Evolutionary conservation across 2,797 vertebrate species (phyloP).

Genomic region (Onychomys arenicola): DNA sequence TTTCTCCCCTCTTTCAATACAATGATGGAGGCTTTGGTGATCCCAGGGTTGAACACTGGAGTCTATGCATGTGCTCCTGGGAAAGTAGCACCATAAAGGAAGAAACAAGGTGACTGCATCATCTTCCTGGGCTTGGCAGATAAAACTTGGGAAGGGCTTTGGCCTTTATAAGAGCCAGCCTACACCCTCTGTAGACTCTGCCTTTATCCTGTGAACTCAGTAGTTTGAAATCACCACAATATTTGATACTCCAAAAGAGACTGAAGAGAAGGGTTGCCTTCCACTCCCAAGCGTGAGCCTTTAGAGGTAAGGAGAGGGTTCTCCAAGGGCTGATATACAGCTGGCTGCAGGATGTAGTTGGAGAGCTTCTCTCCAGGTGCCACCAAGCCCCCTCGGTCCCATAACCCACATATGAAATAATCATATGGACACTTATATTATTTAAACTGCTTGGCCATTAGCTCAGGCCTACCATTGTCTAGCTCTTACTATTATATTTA

Average conservation of each 20-base stretch:
- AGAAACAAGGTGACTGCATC: neutral
- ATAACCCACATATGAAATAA: too few species aligned
- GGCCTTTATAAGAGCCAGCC: neutral
- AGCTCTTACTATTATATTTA: too few species aligned
- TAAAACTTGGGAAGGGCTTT: neutral
- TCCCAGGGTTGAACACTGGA: neutral
- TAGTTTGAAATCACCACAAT: slow-evolving; percentile 1
- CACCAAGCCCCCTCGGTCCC: too few species aligned
- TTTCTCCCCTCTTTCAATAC: neutral
- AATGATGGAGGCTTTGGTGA: neutral
- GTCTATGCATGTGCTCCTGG: neutral
- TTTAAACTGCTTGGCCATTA: too few species aligned
- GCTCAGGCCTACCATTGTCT: too few species aligned
- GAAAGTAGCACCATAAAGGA: neutral
- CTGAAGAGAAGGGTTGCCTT: neutral
- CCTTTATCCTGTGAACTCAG: neutral
- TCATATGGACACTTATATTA: too few species aligned
- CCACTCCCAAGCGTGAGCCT: neutral
- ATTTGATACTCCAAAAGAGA: neutral
- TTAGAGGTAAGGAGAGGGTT: neutral
- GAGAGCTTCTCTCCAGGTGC: too few species aligned
- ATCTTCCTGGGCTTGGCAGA: neutral
- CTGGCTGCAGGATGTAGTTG: neutral
- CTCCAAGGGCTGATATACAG: neutral
- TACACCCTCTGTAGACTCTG: neutral